Evolutionary conservation across 2,888 invertebrate genomes (phyloP), one percentile per base, ranked within the genome.

Genomic region (Unio delphinus): DNA sequence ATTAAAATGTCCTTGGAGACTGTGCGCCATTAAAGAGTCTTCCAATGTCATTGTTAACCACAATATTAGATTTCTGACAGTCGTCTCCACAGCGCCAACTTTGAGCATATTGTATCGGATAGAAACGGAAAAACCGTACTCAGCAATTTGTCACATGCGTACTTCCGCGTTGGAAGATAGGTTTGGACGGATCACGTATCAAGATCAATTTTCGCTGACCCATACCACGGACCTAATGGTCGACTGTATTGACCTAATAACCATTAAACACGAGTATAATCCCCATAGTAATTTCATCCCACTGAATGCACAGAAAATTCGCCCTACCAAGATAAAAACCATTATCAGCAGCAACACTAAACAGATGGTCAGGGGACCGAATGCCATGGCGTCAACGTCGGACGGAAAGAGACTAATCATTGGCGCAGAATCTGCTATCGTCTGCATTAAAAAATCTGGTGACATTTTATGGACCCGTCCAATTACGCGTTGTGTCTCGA

Each of bases 41-140:
- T 63, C 61, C 15, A 69, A 73, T 61, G 68, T 77, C 26, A 74
- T 74, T 4, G 66, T 77, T 18, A 77, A 77, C 26, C 77, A 77
- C 60, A 77, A 77, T 55, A 77, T 74, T 8, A 69, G 77, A 4
- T 77, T 75, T 45, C 71, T 77, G 17, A 73, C 77, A 6, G 75
- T 77, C 4, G 67, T 77, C 4, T 62, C 61, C 28, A 77, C 77
- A 3, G 64, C 67, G 11, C 77, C 77, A 8, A 61, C 28, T 20
- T 65, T 77, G 7, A 62, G 62, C 6, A 61, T 69, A 34, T 61
- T 75, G 23, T 77, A 77, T 59, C 67, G 70, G 18, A 77, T 77
- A n/a, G 77, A 77, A 55, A 77, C 77, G 11, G 74, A 77, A 30
- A 77, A 77, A 54, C 77, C 77, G 1, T 77, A 77, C 62, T 74